Conservation (phyloP, 2,113 vertebrate species). For the rat (Rattus norvegicus) region GRCr8 NC_086026.1:78237501-78238000, state of each 20-base stretch:
- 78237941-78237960: neutral
- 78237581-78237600: neutral
- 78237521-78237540: neutral
- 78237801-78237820: neutral
- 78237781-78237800: accelerated
- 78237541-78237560: too few species aligned
- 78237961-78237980: neutral
- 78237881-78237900: neutral
- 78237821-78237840: neutral
- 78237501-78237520: too few species aligned
- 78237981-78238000: neutral
- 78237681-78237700: neutral
- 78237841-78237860: neutral
- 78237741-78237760: neutral
- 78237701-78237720: neutral
- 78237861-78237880: neutral
- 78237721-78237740: neutral
- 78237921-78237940: accelerated
- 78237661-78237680: neutral
- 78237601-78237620: neutral
- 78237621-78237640: neutral
- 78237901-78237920: neutral
- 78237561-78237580: too few species aligned
- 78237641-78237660: neutral
- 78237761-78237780: neutral